These are phyloP conservation scores for Acromyrmex charruanus DNA, from an alignment of 1,140 invertebrate genomes.

Conservation along the genomic window DNA sequence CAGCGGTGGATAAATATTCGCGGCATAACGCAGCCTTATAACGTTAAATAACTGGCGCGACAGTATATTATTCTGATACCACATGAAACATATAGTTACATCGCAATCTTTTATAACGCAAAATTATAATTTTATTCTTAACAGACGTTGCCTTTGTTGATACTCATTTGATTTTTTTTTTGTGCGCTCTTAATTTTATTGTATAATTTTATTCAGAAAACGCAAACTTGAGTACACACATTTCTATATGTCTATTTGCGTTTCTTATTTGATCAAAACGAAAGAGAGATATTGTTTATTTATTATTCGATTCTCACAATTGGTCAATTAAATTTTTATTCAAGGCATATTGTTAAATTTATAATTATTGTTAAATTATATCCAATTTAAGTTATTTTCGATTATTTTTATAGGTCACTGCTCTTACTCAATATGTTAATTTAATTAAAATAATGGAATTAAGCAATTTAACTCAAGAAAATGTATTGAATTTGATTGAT, in stretches of 20 bases:
- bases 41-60: constrained; percentile 59
- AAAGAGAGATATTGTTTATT: neutral
- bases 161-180: neutral
- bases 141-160: neutral
- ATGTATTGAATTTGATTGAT: no score
- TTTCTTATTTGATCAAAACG: neutral
- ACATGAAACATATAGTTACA: constrained; percentile 13
- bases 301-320: constrained; percentile 2
- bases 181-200: neutral
- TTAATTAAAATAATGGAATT: no score
- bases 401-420: no score
- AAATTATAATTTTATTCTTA: constrained; percentile 24
- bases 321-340: neutral
- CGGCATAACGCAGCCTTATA: constrained; percentile 51
- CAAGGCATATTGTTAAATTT: neutral
- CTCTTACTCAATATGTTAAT: no score
- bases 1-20: constrained; percentile 58
- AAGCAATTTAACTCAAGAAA: no score
- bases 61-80: constrained; percentile 53
- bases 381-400: no score
- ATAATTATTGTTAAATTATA: no score
- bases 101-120: constrained; percentile 17
- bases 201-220: neutral
- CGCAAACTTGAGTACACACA: neutral
- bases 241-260: neutral